Conservation (phyloP, 1,140 invertebrate species). For the Dinothrombium tinctorium region DNA sequence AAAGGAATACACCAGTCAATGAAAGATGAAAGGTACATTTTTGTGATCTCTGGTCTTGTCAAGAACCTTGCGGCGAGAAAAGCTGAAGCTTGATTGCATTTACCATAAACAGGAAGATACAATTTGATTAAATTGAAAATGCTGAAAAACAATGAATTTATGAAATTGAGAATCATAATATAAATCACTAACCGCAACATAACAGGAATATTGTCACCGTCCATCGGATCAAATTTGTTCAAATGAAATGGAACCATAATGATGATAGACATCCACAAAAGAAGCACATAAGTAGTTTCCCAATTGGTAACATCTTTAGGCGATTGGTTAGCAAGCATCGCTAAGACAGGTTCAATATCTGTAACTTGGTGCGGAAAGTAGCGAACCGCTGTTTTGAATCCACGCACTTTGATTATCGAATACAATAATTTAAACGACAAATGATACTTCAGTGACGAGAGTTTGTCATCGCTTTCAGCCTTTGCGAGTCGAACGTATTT, state of each 20-base stretch:
- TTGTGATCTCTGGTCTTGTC: conserved; percentile 66
- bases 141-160: conserved; percentile 22
- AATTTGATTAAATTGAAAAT: conserved; percentile 56
- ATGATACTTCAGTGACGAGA: background rate
- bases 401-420: background rate
- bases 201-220: background rate
- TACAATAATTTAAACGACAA: background rate
- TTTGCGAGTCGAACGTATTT: background rate
- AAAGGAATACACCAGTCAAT: conserved; percentile 32
- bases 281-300: conserved; percentile 67
- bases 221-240: conserved; percentile 44
- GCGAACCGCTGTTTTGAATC: conserved; percentile 2
- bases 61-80: conserved; percentile 64
- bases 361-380: conserved; percentile 11
- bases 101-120: conserved; percentile 45
- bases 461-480: background rate
- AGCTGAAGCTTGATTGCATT: conserved; percentile 38
- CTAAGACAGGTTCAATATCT: conserved; percentile 30
- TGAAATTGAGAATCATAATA: background rate
- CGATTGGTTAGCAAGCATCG: conserved; percentile 49
- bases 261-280: conserved; percentile 90
- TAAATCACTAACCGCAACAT: background rate
- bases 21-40: conserved; percentile 43
- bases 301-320: conserved; percentile 46
- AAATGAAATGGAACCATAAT: conserved; percentile 90